Conservation (phyloP, 2,113 vertebrate genomes). For the Trachemys scripta region DNA sequence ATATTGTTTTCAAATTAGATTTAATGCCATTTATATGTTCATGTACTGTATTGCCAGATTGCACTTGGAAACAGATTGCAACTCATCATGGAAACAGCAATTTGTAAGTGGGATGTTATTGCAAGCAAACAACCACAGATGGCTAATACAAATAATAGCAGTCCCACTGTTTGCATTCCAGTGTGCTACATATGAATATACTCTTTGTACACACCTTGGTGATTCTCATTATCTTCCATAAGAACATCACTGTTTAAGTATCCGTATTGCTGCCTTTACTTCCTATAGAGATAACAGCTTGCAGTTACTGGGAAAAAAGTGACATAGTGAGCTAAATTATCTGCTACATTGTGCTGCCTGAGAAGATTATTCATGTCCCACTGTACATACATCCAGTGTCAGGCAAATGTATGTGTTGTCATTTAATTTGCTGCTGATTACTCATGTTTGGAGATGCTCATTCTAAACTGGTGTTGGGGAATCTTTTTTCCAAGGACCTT, state of each 20-base stretch:
- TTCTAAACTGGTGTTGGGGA: constrained; percentile 15
- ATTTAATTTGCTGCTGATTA: background rate
- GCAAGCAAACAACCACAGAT: background rate
- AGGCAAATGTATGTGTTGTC: background rate
- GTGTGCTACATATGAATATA: rapidly evolving
- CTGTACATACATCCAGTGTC: background rate
- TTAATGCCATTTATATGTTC: background rate
- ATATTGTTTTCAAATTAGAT: background rate
- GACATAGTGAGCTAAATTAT: constrained; percentile 10
- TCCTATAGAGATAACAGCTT: background rate
- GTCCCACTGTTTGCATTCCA: background rate
- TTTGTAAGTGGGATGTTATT: background rate
- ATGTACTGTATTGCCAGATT: background rate
- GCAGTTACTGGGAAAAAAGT: background rate
- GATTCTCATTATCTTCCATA: background rate
- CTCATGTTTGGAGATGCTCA: constrained; percentile 16
- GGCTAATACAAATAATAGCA: constrained; percentile 26
- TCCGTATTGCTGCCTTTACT: background rate
- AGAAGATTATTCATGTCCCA: background rate
- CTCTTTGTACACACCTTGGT: background rate
- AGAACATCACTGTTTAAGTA: background rate
- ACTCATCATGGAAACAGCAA: background rate
- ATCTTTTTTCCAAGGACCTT: background rate
- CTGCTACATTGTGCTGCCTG: background rate
- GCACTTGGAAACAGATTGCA: constrained; percentile 1